Conservation (phyloP, 2,888 invertebrate genomes). For the Cabera pusaria region DNA sequence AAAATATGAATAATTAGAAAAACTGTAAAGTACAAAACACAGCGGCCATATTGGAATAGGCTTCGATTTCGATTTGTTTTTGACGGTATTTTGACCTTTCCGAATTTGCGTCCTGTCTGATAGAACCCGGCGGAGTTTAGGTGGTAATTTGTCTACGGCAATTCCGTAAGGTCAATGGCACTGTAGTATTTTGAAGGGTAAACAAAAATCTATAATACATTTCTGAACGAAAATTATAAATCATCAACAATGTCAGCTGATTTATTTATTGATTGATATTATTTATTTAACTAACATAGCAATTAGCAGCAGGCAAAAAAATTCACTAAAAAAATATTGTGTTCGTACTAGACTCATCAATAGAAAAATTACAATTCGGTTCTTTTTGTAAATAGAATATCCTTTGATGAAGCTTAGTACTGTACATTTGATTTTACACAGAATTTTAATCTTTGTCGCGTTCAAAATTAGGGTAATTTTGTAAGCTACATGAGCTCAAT, state of each 20-base stretch:
- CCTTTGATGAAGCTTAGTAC: slow-evolving; percentile 28
- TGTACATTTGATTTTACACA: too few relatives aligned
- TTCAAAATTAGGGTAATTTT: too few relatives aligned
- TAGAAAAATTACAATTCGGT: too few relatives aligned
- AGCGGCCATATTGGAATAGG: slow-evolving; percentile 76
- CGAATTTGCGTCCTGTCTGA: slow-evolving; percentile 71
- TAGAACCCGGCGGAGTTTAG: slow-evolving; percentile 56
- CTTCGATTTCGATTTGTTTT: slow-evolving; percentile 79
- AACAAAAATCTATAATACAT: slow-evolving; percentile 36
- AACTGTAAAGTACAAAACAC: slow-evolving; percentile 52
- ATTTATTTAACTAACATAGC: too few relatives aligned
- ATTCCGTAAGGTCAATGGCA: slow-evolving; percentile 39
- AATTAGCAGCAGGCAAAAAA: too few relatives aligned
- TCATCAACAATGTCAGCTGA: slow-evolving; percentile 30
- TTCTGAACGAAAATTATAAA: slow-evolving; percentile 30
- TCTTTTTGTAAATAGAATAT: too few relatives aligned
- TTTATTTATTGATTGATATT: too few relatives aligned
- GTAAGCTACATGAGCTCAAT: too few relatives aligned
- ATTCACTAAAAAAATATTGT: too few relatives aligned
- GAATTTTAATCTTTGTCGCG: too few relatives aligned
- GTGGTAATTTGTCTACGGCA: slow-evolving; percentile 39
- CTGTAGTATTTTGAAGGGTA: slow-evolving; percentile 50
- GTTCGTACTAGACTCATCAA: too few relatives aligned
- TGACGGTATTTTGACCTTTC: slow-evolving; percentile 79
- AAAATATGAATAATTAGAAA: too few relatives aligned